Evolutionary conservation across 2,888 invertebrate species (phyloP), one percentile per base, ranked within the genome.

Genomic region (Cataglyphis altisquamis): DNA sequence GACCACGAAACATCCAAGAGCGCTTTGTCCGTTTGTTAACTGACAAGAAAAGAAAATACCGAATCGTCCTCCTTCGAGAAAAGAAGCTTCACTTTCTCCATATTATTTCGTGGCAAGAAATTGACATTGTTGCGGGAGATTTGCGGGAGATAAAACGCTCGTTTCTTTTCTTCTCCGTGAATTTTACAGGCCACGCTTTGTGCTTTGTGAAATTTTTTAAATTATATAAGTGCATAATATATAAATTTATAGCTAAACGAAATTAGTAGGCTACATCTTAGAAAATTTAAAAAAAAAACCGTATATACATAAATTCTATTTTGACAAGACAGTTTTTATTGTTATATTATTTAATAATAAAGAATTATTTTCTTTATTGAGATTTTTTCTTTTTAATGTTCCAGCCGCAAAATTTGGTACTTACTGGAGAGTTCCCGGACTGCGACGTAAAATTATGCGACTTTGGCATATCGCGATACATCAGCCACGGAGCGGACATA

Each of bases 401-500:
- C 18, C 95, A 99, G 97, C 99, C 99, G 63, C 99, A 99, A 96
- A 99, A 99, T 95, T 96, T 99, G 94, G 96, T 99, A 93, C 96
- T 99, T 90, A 97, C 98, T 87, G 97, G 97, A 77, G 97, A 97
- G 91, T 96, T 96, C 93, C 96, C 97, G 86, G 96, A 97, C 94
- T 97, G 97, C 95, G 97, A 98, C 93, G 97, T 98, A 86, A 97
- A 98, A 94, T 96, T 98, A 90, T 98, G 98, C 95, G 98, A 98
- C 96, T 98, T 98, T 94, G 98, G 98, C 86, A 98, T 98, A 94
- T 98, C 99, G 86, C 97, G 99, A 93, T 97, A 98, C 90, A 97
- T 99, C 93, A 97, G 98, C 95, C 97, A 98, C 85, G 98, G 98
- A 77, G 97, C 98, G 89, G 98, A 99, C 95, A 98, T 99, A 92